Base-by-base conservation (phyloP, 2,797 vertebrate species). In the Centropyge bicolor region DNA sequence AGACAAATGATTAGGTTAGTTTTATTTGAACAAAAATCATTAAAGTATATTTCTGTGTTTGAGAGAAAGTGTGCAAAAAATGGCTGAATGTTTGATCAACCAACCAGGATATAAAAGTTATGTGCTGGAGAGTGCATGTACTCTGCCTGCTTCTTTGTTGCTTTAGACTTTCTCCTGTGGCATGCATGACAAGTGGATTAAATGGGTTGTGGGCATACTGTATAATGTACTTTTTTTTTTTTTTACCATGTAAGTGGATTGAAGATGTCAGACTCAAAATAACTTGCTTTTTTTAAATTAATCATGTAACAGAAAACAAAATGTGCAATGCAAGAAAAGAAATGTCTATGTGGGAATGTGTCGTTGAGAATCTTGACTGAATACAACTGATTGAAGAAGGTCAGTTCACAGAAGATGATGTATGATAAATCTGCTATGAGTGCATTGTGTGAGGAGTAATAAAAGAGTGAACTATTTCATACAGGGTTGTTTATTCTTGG, bases 311-410 rank as follows among this genome's bases (percentile, higher is more conserved):
- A 27, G 24, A 70, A 66, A 46, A 57, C 16, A 70, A 82, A 66
- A 76, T 66, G 88, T 91, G 87, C 91, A 90, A 88, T 89, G 55
- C 22, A 48, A 52, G 41, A 70, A 78, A 31, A 52, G n/a, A 48
- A 43, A 79, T 76, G 73, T 83, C 75, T 70, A 82, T 78, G 57
- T 82, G 68, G 31, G 76, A 81, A 41, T 68, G 74, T 73, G 82
- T 76, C 20, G 31, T 38, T 75, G 20, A 64, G 52, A 51, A 38
- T 57, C 2, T 55, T 64, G 62, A 79, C 16, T 72, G 55, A 78
- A 40, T 31, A 41, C 31, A 41, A 1, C 22, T 46, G 31, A 73
- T 73, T 38, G 24, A 59, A 65, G 60, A 20, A 22, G 27, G 31
- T 65, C 5, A 16, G 13, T 67, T 67, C 9, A 60, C 54, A 77